Evolutionary conservation across 2,797 vertebrate genomes (phyloP), one percentile per base, ranked within the genome.

Genomic region (Myoxocephalus aenaeus): DNA sequence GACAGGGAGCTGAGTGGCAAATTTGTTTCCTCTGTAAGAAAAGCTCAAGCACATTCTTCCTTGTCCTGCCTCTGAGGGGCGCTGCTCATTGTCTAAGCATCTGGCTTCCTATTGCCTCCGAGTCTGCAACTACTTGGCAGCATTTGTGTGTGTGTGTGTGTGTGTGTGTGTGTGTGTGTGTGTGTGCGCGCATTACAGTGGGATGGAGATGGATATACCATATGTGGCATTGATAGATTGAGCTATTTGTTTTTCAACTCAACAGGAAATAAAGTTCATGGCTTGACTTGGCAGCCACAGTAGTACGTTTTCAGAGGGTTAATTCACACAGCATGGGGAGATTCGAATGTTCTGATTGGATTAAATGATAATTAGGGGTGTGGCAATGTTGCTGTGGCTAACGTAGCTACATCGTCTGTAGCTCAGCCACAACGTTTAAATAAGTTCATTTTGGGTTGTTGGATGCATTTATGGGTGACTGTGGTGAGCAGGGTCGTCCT

Each of bases 1-100:
- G 18, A 29, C 64, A 54, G 76, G 66, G 74, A 73, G 75, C 67
- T 5, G 40, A 73, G 69, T 42, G 34, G 54, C 72, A 81, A 68
- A 78, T 80, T 29, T 57, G 77, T 85, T 81, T 51, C 44, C 48
- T 74, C 44, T 27, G n/a, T 18, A 48, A 67, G 48, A 70, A 82
- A 70, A 73, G 51, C 77, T 51, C 18, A 53, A 79, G 36, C 34
- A 65, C 32, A 77, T 76, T 79, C 63, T 82, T 74, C 68, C 29
- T 4, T 25, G 6, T 80, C 76, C 77, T 82, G 82, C 70, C 82
- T 87, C 71, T 65, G 65, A 86, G 77, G 73, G 86, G 83, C 65
- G 72, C 90, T 85, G 77, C 72, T 77, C 65, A 89, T 92, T 92
- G 89, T 90, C 75, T 20, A 42, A 87, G 86, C 91, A 92, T 83